Conservation (phyloP, 2,888 invertebrate species). For the Ametastegia equiseti region DNA sequence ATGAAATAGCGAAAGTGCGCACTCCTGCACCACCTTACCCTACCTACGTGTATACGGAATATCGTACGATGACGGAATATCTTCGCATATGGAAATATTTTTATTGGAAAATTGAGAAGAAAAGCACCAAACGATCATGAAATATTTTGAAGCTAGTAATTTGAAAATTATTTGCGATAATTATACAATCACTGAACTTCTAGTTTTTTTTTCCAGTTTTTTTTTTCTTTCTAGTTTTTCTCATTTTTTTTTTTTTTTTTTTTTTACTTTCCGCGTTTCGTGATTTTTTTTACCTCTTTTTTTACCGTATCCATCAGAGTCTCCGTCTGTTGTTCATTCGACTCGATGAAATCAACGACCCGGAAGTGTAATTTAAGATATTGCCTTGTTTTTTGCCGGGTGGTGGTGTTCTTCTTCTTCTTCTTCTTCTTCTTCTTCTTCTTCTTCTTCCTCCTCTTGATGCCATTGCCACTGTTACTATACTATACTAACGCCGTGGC, state of each 20-base stretch:
- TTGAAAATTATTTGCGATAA: too few relatives aligned
- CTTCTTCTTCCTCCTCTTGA: neutral
- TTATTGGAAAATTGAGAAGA: too few relatives aligned
- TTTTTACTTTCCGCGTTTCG: neutral
- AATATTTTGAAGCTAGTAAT: too few relatives aligned
- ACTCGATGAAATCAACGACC: constrained; percentile 39
- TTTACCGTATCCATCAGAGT: too few relatives aligned
- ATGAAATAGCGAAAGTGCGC: too few relatives aligned
- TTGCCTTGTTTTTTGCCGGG: constrained; percentile 51
- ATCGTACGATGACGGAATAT: too few relatives aligned
- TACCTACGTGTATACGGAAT: too few relatives aligned
- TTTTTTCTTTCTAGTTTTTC: neutral
- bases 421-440: neutral
- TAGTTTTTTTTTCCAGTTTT: neutral
- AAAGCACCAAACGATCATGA: too few relatives aligned
- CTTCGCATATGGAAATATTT: too few relatives aligned
- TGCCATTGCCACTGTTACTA: neutral
- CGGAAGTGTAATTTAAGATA: constrained; percentile 58
- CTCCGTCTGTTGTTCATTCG: neutral
- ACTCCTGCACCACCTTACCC: too few relatives aligned
- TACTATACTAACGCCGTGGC: neutral
- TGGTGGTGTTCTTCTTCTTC: neutral
- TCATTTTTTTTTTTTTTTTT: neutral
- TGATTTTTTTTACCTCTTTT: too few relatives aligned
- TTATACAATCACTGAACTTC: neutral